Percentiles rank a stretch among this genome's conserved stretches.
Evolutionary conservation across 2,113 vertebrate species (phyloP).

Genomic region (Phrynosoma blainvillii): DNA sequence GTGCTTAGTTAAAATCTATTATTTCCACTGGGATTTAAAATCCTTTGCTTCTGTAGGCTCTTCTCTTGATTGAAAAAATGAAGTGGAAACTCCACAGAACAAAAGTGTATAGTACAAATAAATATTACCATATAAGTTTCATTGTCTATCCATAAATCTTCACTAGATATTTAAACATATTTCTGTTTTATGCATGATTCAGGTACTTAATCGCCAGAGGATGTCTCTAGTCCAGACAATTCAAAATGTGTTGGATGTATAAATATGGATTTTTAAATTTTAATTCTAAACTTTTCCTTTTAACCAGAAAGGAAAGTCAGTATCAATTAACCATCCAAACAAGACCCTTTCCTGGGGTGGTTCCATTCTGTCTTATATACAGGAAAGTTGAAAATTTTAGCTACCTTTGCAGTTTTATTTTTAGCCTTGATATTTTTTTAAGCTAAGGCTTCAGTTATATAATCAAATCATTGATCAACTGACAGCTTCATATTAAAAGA

Average conservation of each 20-base stretch:
- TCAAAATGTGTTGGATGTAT: background rate
- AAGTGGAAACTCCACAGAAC: background rate
- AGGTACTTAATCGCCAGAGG: slow-evolving; percentile 27
- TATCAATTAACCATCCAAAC: slow-evolving; percentile 33
- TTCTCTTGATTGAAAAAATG: background rate
- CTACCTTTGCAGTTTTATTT: background rate
- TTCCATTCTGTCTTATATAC: background rate
- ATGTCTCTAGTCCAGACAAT: slow-evolving; percentile 16
- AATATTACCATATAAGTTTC: slow-evolving; percentile 55
- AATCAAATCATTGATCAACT: slow-evolving; percentile 41
- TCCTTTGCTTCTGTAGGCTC: background rate
- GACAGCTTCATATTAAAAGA: slow-evolving; percentile 44
- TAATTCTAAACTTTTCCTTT: background rate
- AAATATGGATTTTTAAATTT: background rate
- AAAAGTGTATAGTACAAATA: slow-evolving; percentile 9
- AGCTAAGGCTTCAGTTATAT: background rate
- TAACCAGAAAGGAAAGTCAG: slow-evolving; percentile 8
- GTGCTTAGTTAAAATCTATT: background rate
- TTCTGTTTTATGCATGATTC: background rate
- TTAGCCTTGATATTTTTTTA: background rate
- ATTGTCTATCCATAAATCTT: slow-evolving; percentile 54
- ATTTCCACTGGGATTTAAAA: background rate
- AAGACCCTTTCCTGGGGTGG: slow-evolving; percentile 7
- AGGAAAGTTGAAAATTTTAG: slow-evolving; percentile 12
- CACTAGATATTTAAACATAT: slow-evolving; percentile 24